Evolutionary conservation across 2,888 invertebrate species (phyloP), one percentile per base, ranked within the genome.

Genomic region (Campoplex capitator): DNA sequence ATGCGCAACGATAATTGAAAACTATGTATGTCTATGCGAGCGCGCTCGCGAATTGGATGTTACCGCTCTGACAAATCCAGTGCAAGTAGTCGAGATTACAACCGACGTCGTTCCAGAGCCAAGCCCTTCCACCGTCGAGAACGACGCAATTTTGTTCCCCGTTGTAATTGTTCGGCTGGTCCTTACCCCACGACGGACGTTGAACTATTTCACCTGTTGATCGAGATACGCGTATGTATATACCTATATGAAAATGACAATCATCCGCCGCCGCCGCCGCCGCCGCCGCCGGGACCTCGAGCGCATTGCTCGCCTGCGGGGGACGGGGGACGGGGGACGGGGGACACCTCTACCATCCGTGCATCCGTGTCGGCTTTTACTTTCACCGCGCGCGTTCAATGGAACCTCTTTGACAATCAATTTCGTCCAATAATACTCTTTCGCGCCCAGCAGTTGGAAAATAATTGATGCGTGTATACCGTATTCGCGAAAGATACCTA

Each of bases 81-180:
- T 98, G 98, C 83, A 98, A 95, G 92, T 98, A 98, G 95, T 98
- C 98, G 84, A 98, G 96, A 94, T 98, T 98, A 94, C 98, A 98
- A 77, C 98, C 98, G 38, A 98, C 98, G 94, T 98, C 98, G 94
- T 98, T 98, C 98, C 98, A 98, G 0, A 97, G 95, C 98, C 98
- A 98, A 86, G 97, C 96, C 74, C 98, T 96, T 0, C 98, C 98
- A 0, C 98, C 98, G 93, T 98, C 98, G 89, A 98, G 95, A 18
- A 98, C 98, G n/a, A 97, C 98, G 95, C 98, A 98, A 94, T 98
- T 98, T 94, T 98, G 98, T 92, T 98, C 98, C 0, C 98, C 98
- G 93, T 98, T 98, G 95, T 98, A 98, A 93, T 98, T 98, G 94
- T 98, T 98, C 0, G 98, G 98, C 93, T 98, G 98, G 92, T 98